These are phyloP conservation scores for Triops cancriformis DNA, from an alignment of 1,140 invertebrate species.

Conservation along the genomic window DNA sequence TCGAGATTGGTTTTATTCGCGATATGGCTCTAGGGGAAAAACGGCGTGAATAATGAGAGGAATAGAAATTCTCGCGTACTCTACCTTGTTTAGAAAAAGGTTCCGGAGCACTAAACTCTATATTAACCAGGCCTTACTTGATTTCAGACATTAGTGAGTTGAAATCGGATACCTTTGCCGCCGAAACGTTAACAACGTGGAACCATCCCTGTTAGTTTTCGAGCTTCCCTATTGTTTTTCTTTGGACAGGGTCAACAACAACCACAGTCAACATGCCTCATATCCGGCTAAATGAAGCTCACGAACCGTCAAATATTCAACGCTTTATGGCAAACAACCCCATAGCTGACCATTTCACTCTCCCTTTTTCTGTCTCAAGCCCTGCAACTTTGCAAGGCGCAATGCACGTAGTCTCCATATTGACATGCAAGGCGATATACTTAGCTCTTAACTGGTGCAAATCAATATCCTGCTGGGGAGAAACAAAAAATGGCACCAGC, in stretches of 20 bases:
- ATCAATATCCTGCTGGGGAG: not conserved
- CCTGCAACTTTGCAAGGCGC: not conserved
- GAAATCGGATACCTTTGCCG: too few relatives aligned
- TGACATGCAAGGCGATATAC: conserved; percentile 9
- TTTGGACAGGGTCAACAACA: not conserved
- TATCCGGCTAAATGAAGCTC: not conserved
- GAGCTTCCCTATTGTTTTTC: not conserved
- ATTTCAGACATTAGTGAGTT: too few relatives aligned
- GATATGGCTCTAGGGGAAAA: too few relatives aligned
- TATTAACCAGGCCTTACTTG: too few relatives aligned
- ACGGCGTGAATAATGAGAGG: too few relatives aligned
- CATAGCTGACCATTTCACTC: not conserved
- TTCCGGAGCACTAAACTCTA: too few relatives aligned
- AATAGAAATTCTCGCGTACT: too few relatives aligned
- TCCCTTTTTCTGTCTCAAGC: not conserved
- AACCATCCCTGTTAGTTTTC: not conserved
- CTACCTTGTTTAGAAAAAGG: too few relatives aligned
- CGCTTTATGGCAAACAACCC: not conserved
- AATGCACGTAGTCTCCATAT: conserved; percentile 8
- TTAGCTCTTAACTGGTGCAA: not conserved
- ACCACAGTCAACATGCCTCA: not conserved
- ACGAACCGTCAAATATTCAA: not conserved
- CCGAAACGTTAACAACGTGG: too few relatives aligned
- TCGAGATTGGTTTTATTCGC: too few relatives aligned
- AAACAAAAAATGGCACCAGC: too few relatives aligned